Percentiles rank a stretch among this genome's conserved stretches.
phyloP scores from a whole-genome alignment of 1,140 invertebrate species.

The Ditylenchus dipsaci region DNA sequence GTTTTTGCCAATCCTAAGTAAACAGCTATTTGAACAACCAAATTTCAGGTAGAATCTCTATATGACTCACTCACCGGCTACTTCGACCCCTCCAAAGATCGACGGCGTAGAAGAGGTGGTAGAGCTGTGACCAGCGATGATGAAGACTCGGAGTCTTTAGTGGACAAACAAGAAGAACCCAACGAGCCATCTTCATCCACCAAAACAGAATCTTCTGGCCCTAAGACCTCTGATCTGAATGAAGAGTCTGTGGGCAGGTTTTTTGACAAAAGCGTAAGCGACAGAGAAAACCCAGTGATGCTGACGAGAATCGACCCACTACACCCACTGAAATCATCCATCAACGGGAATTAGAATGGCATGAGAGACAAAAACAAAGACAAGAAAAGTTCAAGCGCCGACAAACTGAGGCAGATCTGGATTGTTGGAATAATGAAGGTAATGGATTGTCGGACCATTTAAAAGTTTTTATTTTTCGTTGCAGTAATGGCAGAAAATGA shows the following conservation, averaged over 20 bases:
- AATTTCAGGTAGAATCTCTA: constrained; percentile 39
- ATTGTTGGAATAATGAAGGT: constrained; percentile 42
- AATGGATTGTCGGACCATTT: not conserved
- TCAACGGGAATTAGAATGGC: constrained; percentile 51
- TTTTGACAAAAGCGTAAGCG: constrained; percentile 22
- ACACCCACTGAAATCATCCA: constrained; percentile 50
- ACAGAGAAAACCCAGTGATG: constrained; percentile 14
- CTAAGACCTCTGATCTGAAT: not conserved
- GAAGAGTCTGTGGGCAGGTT: constrained; percentile 27
- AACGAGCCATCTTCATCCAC: not conserved
- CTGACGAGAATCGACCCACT: constrained; percentile 22
- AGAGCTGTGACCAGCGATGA: constrained; percentile 29
- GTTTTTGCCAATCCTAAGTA: no score
- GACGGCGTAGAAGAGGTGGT: constrained; percentile 20
- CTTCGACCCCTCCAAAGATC: constrained; percentile 46
- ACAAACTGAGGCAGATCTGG: constrained; percentile 30
- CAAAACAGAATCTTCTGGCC: constrained; percentile 1
- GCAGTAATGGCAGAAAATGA: constrained; percentile 54
- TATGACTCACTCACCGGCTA: constrained; percentile 53
- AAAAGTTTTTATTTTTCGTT: not conserved
- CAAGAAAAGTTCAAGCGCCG: constrained; percentile 42
- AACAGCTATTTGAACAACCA: not conserved
- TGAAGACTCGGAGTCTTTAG: constrained; percentile 26
- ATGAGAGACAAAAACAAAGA: constrained; percentile 35
- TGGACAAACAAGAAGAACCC: constrained; percentile 2